Conservation (phyloP, 2,888 invertebrate species). For the Stenchaetothrips biformis region DNA sequence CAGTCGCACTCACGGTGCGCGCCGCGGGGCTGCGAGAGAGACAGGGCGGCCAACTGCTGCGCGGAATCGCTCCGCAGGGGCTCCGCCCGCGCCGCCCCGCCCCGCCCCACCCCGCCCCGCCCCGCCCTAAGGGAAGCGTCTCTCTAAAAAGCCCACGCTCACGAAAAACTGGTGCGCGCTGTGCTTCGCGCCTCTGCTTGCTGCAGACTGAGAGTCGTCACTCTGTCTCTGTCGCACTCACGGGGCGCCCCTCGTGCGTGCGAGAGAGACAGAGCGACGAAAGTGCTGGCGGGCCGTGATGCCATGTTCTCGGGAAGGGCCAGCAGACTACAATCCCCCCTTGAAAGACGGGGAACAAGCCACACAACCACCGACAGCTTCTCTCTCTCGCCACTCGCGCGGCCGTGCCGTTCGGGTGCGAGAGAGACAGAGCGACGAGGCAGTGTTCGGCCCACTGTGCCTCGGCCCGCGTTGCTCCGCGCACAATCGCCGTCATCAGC, state of each 20-base stretch:
- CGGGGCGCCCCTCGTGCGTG: too few species aligned
- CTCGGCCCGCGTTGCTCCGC: too few species aligned
- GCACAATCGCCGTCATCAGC: conserved; percentile 9
- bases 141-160: neutral
- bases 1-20: too few species aligned
- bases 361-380: neutral
- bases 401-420: too few species aligned
- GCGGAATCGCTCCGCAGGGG: neutral
- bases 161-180: neutral
- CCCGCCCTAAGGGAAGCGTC: neutral
- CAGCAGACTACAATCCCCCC: neutral
- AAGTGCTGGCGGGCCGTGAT: neutral
- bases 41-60: too few species aligned
- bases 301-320: neutral
- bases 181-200: neutral
- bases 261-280: too few species aligned
- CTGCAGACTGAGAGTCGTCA: neutral
- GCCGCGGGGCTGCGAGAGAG: too few species aligned
- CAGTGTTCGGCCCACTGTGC: too few species aligned
- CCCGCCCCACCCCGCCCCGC: neutral
- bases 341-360: conserved; percentile 14
- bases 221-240: too few species aligned
- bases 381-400: neutral
- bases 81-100: neutral
- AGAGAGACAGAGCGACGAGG: too few species aligned